A percentile compares a stretch with the other conserved stretches of the same genome.
Conservation (phyloP, 2,113 vertebrate species). For the Pseudorectes ferrugineus region DNA sequence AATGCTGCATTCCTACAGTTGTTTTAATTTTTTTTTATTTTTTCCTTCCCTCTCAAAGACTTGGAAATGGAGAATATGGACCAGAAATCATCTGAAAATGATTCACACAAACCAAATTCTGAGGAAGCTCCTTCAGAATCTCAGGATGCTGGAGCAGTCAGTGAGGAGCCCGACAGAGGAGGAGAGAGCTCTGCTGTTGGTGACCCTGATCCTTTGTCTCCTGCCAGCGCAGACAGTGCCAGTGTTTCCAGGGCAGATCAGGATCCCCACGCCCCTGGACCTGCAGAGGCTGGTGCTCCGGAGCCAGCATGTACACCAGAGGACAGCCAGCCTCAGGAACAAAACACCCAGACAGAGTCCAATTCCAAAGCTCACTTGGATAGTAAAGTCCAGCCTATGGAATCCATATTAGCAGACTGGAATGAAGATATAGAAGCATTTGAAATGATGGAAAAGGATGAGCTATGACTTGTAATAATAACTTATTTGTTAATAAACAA, state of each 20-base stretch:
- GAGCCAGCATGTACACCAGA: slow-evolving; percentile 54
- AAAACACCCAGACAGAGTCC: slow-evolving; percentile 63
- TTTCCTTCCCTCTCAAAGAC: slow-evolving; percentile 58
- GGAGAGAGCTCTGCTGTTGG: slow-evolving; percentile 6
- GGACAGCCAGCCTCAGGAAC: slow-evolving; percentile 70
- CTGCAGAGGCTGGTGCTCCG: neutral
- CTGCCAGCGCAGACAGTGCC: neutral
- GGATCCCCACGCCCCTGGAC: neutral
- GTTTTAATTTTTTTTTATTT: neutral
- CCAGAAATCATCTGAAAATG: slow-evolving; percentile 67
- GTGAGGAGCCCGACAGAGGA: slow-evolving; percentile 26
- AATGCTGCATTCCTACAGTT: neutral
- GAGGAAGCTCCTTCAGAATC: slow-evolving; percentile 44
- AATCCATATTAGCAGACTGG: slow-evolving; percentile 95
- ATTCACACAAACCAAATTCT: slow-evolving; percentile 63
- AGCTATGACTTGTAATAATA: slow-evolving; percentile 85
- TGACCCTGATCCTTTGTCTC: slow-evolving; percentile 1
- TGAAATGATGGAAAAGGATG: slow-evolving; percentile 98
- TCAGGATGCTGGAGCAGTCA: slow-evolving; percentile 35
- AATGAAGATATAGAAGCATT: slow-evolving; percentile 97
- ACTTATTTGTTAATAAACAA: slow-evolving; percentile 60
- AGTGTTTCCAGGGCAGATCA: neutral
- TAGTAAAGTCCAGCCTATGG: slow-evolving; percentile 79
- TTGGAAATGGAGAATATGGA: slow-evolving; percentile 73
- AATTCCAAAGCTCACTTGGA: slow-evolving; percentile 68